Conservation (phyloP, 2,113 vertebrate genomes). For the human region DNA sequence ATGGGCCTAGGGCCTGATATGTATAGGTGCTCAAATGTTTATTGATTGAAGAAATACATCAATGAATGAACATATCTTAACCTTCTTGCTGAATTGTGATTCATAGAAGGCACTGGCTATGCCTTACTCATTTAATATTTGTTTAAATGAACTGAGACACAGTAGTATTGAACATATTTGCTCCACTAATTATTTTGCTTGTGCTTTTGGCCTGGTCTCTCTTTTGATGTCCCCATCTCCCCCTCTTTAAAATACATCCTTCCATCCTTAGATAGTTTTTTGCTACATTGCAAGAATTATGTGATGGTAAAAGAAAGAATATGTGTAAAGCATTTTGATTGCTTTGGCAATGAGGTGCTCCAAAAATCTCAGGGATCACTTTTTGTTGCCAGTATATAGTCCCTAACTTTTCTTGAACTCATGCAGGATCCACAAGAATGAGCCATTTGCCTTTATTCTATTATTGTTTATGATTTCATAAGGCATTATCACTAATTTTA, state of each 20-base stretch:
- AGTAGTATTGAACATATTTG: not conserved
- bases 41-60: not conserved
- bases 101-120: not conserved
- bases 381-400: not conserved
- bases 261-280: not conserved
- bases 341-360: not conserved
- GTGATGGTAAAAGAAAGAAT: not conserved
- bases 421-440: not conserved
- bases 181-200: not conserved
- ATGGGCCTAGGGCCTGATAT: not conserved
- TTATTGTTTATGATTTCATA: not conserved
- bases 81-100: not conserved
- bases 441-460: not conserved
- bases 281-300: not conserved
- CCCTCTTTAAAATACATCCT: not conserved
- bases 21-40: not conserved
- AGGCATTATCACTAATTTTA: constrained; percentile 8
- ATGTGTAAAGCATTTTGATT: not conserved
- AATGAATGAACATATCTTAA: not conserved
- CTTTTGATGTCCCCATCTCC: not conserved
- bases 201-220: not conserved
- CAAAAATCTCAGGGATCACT: not conserved
- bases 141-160: not conserved
- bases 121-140: not conserved
- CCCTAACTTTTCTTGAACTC: constrained; percentile 20